phyloP scores from a whole-genome alignment of 2,113 vertebrate species.

The Tachysurus fulvidraco region DNA sequence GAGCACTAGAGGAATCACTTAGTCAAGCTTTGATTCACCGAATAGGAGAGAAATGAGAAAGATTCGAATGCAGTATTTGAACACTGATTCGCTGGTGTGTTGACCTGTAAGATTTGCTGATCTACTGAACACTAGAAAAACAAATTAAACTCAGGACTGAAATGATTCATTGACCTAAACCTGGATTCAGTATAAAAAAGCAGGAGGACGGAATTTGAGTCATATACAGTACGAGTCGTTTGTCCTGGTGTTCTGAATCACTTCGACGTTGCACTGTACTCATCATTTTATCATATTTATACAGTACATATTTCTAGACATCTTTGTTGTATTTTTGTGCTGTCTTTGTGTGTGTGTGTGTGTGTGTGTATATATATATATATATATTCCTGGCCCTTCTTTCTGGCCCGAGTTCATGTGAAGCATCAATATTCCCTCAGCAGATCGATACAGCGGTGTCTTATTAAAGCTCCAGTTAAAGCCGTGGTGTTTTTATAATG shows the following conservation, averaged over 20 bases:
- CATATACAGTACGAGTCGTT: background rate
- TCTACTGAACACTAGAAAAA: background rate
- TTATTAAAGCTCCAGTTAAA: background rate
- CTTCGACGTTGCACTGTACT: too few relatives aligned
- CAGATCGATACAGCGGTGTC: background rate
- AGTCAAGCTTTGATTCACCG: background rate
- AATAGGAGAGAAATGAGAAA: background rate
- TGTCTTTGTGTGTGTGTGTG: background rate
- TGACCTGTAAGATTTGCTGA: background rate
- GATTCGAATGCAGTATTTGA: background rate
- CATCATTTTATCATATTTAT: too few relatives aligned
- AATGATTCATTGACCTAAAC: background rate
- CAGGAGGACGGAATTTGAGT: background rate
- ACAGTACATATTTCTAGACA: background rate
- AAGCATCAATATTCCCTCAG: background rate
- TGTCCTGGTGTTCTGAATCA: too few relatives aligned
- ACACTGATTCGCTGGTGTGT: too few relatives aligned
- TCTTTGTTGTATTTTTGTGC: background rate
- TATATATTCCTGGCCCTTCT: background rate
- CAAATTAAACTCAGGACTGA: background rate
- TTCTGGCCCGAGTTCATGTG: background rate
- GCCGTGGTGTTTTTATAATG: background rate
- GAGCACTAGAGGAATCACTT: background rate
- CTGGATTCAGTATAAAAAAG: background rate
- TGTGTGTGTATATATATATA: too few relatives aligned